These are phyloP conservation scores for Nezara viridula DNA, from an alignment of 2,888 invertebrate genomes.

Conservation along the genomic window DNA sequence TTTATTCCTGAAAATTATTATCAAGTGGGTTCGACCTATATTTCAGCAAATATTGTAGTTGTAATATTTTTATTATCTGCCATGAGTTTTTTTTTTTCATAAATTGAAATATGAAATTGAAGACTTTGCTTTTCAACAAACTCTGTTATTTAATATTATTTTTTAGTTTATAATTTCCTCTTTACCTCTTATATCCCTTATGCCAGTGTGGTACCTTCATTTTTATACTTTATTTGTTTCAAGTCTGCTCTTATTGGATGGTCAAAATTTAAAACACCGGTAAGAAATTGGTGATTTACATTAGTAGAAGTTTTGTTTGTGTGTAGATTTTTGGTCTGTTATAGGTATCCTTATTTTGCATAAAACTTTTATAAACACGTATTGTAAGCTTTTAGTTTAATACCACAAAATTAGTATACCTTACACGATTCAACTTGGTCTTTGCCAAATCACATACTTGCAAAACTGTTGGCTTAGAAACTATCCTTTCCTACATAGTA, in stretches of 20 bases:
- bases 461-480: too few relatives aligned
- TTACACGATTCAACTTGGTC: too few relatives aligned
- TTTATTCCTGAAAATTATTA: too few relatives aligned
- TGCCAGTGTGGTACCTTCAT: neutral
- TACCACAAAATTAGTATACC: neutral
- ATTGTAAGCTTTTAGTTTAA: neutral
- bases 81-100: too few relatives aligned
- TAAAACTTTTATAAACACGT: neutral
- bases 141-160: neutral
- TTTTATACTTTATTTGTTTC: constrained; percentile 60
- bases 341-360: neutral
- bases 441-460: too few relatives aligned
- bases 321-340: neutral
- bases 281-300: constrained; percentile 59
- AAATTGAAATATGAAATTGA: neutral
- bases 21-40: too few relatives aligned
- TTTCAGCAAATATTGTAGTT: too few relatives aligned
- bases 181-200: neutral
- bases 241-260: constrained; percentile 65
- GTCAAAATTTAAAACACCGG: constrained; percentile 65
- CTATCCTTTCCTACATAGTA: too few relatives aligned
- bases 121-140: neutral
- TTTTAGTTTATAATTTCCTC: neutral
- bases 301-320: neutral
- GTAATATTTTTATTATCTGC: too few relatives aligned